Evolutionary conservation across 2,888 invertebrate genomes (phyloP), one percentile per base, ranked within the genome.

Genomic region (Atrina japonica): DNA sequence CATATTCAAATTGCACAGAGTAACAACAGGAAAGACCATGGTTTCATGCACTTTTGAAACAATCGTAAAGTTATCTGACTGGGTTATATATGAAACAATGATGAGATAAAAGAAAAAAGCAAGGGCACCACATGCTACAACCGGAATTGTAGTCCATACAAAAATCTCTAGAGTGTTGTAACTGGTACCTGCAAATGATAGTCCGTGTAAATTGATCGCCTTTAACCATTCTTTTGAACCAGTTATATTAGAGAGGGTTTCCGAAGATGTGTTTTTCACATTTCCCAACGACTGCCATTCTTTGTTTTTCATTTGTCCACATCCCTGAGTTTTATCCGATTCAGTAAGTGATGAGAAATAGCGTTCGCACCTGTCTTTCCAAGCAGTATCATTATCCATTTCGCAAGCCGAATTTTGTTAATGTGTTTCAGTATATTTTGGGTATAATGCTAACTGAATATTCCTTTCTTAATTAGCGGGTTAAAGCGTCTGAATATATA

Each of bases 281-380:
- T 45, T 50, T 21, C 49, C 29, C 18, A 69, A 23, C 9, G 41
- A 14, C 18, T 58, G 49, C 52, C 63, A 69, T 53, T 55, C 47
- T 47, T 50, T 50, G 18, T 52, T 25, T 45, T 43, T 65, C 14
- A n/a, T 55, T 25, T 43, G 29, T 18, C 66, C 50, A 29, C n/a
- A 43, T 2, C 25, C 23, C 11, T 47, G 66, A 53, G 67, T 66
- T 23, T 53, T 63, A 2, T 70, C 73, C 0, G 67, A 67, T 29
- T 79, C 79, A 2, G 79, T 70, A 16, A 79, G 56, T 3, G 79
- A 79, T 9, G 75, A 70, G 30, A 79, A 79, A 41, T 79, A 79
- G n/a, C 79, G 58, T 30, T 79, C 70, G 61, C 79, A 79, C 40
- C 79, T 60, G 30, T 77, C 76, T 41, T 77, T 56, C 79, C 79